Percentiles rank a stretch among this genome's conserved stretches.
Conservation (phyloP, 2,113 vertebrate genomes). For the Taurulus bubalis region DNA sequence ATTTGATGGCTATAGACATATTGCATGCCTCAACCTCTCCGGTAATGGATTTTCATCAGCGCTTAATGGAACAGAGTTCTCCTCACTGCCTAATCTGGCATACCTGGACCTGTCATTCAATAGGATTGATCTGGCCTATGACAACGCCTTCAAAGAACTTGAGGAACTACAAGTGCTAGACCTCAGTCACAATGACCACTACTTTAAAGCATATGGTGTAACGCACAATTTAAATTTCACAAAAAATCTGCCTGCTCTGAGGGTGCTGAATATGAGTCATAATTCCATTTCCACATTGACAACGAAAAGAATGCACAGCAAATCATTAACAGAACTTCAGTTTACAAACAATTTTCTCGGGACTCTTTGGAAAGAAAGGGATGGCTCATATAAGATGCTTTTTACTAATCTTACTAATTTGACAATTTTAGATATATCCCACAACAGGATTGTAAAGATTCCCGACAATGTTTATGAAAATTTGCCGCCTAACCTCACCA, state of each 20-base stretch:
- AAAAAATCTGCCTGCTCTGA: constrained; percentile 75
- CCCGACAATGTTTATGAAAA: constrained; percentile 61
- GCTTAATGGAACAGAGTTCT: constrained; percentile 81
- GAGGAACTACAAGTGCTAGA: constrained; percentile 80
- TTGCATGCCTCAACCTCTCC: constrained; percentile 87
- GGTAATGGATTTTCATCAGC: constrained; percentile 80
- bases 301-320: constrained; percentile 77
- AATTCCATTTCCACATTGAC: constrained; percentile 85
- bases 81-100: constrained; percentile 72
- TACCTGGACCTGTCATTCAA: constrained; percentile 82
- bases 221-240: constrained; percentile 83
- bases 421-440: constrained; percentile 82
- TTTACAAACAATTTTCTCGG: constrained; percentile 82
- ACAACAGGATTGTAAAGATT: constrained; percentile 75
- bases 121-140: constrained; percentile 79
- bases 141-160: constrained; percentile 76
- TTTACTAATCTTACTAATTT: constrained; percentile 80
- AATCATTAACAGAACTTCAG: constrained; percentile 81
- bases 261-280: constrained; percentile 80
- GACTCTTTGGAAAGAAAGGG: constrained; percentile 78
- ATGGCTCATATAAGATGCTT: constrained; percentile 67
- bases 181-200: constrained; percentile 84
- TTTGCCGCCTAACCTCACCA: constrained; percentile 73
- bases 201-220: constrained; percentile 83
- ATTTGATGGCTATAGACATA: constrained; percentile 78